Conservation (phyloP, 2,888 invertebrate species). For the Schizaphis graminum region DNA sequence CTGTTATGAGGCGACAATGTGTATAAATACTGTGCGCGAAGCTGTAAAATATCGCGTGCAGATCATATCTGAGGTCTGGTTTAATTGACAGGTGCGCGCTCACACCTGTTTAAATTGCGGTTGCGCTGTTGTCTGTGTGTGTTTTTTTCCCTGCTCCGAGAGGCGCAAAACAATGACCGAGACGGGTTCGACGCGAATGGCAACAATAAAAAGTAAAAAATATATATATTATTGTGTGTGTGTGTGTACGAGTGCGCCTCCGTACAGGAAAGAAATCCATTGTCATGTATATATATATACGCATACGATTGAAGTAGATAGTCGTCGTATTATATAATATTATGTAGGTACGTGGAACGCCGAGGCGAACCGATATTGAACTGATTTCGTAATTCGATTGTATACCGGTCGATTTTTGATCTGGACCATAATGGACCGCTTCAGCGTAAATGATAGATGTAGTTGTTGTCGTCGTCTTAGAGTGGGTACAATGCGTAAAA, state of each 20-base stretch:
- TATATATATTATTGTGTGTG: background rate
- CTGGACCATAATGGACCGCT: background rate
- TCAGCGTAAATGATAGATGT: background rate
- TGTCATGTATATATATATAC: background rate
- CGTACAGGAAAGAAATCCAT: constrained; percentile 18
- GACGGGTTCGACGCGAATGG: constrained; percentile 36
- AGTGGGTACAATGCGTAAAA: background rate
- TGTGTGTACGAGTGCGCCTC: background rate
- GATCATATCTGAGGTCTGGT: constrained; percentile 60
- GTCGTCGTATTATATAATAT: background rate
- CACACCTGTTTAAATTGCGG: constrained; percentile 64
- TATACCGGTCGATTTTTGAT: background rate
- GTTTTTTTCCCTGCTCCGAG: background rate
- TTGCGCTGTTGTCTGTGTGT: constrained; percentile 1
- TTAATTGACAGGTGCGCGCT: constrained; percentile 65
- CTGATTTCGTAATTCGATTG: constrained; percentile 27
- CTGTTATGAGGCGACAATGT: constrained; percentile 43
- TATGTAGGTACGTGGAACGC: background rate
- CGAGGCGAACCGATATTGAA: constrained; percentile 8
- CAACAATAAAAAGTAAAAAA: constrained; percentile 36
- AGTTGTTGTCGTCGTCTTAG: background rate
- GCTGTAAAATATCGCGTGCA: constrained; percentile 65
- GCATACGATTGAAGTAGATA: constrained; percentile 16
- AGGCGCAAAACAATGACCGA: constrained; percentile 58
- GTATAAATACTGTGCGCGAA: constrained; percentile 22